Evolutionary conservation across 2,113 vertebrate genomes (phyloP).

Genomic region (Todiramphus saurophagus): DNA sequence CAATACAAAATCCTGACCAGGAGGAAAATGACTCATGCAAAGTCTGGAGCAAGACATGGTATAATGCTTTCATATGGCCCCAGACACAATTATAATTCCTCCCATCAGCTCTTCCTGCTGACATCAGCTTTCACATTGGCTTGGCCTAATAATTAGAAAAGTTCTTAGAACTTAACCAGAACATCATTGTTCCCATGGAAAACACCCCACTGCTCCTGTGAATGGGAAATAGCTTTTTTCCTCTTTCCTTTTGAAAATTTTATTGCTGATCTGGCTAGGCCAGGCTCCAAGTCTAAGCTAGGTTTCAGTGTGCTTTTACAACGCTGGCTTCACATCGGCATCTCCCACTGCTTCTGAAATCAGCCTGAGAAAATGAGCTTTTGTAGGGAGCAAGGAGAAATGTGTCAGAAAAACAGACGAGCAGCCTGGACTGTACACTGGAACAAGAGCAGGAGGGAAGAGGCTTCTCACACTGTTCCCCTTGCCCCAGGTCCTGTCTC

Average conservation of each 20-base stretch:
- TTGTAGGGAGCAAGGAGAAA: constrained; percentile 28
- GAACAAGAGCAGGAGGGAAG: not conserved
- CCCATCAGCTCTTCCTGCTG: constrained; percentile 63
- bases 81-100: constrained; percentile 68
- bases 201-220: constrained; percentile 63
- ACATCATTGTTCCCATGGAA: constrained; percentile 67
- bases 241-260: constrained; percentile 64
- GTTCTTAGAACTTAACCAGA: constrained; percentile 69
- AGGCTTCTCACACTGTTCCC: not conserved
- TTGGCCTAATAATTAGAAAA: constrained; percentile 69
- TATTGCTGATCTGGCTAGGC: constrained; percentile 66
- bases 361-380: constrained; percentile 46
- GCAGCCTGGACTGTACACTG: not conserved
- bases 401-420: not conserved
- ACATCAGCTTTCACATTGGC: constrained; percentile 62
- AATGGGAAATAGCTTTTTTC: constrained; percentile 66
- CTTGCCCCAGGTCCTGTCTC: not conserved
- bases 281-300: constrained; percentile 54
- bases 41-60: constrained; percentile 62
- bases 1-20: constrained; percentile 59
- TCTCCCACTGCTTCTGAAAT: constrained; percentile 63
- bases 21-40: constrained; percentile 65
- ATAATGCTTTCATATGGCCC: constrained; percentile 62
- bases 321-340: constrained; percentile 13
- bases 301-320: constrained; percentile 55